Conservation (phyloP, 2,113 vertebrate genomes). For the Lepisosteus osseus region DNA sequence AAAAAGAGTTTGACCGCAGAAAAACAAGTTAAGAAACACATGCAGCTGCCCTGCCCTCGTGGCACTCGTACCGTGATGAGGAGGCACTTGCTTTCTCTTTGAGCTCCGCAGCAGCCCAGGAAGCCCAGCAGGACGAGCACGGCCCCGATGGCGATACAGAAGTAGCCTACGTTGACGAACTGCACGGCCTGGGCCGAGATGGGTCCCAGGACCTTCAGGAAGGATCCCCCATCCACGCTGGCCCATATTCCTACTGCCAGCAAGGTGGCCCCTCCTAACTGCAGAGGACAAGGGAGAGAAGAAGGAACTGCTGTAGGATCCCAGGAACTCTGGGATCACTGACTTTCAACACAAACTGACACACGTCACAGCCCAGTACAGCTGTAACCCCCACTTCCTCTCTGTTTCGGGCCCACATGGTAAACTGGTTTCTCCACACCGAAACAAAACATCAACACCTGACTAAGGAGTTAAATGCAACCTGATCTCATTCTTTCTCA, state of each 20-base stretch:
- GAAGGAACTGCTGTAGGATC: neutral
- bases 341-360: neutral
- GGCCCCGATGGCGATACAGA: slow-evolving; percentile 74
- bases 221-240: slow-evolving; percentile 64
- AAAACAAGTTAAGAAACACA: too few species aligned
- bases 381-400: too few species aligned
- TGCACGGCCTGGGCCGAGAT: slow-evolving; percentile 49
- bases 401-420: too few species aligned
- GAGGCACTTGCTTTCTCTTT: slow-evolving; percentile 85
- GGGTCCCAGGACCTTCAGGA: slow-evolving; percentile 63
- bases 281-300: slow-evolving; percentile 19
- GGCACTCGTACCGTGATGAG: slow-evolving; percentile 72
- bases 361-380: neutral
- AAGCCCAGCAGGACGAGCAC: slow-evolving; percentile 76
- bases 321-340: neutral
- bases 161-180: slow-evolving; percentile 76
- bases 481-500: too few species aligned
- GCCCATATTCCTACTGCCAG: slow-evolving; percentile 84
- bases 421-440: too few species aligned
- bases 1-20: too few species aligned
- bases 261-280: slow-evolving; percentile 75
- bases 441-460: too few species aligned
- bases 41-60: neutral
- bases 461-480: too few species aligned
- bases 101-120: slow-evolving; percentile 77